phyloP scores from a whole-genome alignment of 1,140 invertebrate genomes.

The Akabosia matsudoensis region DNA sequence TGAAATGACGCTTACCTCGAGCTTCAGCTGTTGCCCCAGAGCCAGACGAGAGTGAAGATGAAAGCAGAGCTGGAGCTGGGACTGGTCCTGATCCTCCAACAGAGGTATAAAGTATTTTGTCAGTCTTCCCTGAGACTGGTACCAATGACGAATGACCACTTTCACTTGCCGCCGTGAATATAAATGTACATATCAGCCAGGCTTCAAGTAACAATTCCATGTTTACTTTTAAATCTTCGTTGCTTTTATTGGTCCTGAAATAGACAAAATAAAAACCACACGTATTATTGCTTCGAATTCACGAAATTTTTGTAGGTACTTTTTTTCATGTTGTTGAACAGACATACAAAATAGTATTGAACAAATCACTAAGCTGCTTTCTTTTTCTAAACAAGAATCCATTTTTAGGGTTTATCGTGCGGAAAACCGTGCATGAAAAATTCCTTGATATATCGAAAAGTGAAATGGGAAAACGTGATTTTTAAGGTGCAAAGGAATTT shows the following conservation, averaged over 20 bases:
- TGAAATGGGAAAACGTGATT: too few relatives aligned
- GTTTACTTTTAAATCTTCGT: too few relatives aligned
- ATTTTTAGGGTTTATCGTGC: too few relatives aligned
- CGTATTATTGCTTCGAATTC: not conserved
- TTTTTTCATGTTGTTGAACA: not conserved
- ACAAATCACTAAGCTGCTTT: too few relatives aligned
- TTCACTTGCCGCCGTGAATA: conserved; percentile 33
- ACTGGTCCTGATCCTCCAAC: not conserved
- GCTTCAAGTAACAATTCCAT: conserved; percentile 26
- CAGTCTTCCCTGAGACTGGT: not conserved
- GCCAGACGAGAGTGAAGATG: conserved; percentile 11
- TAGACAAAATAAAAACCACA: not conserved
- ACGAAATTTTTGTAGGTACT: not conserved
- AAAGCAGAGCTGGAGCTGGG: not conserved
- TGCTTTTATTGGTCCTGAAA: not conserved
- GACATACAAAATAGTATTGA: too few relatives aligned
- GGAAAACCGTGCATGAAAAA: too few relatives aligned
- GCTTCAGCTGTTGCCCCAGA: conserved; percentile 33
- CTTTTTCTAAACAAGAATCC: too few relatives aligned
- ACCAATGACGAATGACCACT: conserved; percentile 26
- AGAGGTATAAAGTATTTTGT: not conserved
- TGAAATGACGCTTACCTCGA: conserved; percentile 29
- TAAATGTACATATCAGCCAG: conserved; percentile 30
- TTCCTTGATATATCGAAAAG: too few relatives aligned
- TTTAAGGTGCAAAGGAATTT: too few relatives aligned